Evolutionary conservation across 2,113 vertebrate species (phyloP).

Genomic region (Myiagra hebetior): DNA sequence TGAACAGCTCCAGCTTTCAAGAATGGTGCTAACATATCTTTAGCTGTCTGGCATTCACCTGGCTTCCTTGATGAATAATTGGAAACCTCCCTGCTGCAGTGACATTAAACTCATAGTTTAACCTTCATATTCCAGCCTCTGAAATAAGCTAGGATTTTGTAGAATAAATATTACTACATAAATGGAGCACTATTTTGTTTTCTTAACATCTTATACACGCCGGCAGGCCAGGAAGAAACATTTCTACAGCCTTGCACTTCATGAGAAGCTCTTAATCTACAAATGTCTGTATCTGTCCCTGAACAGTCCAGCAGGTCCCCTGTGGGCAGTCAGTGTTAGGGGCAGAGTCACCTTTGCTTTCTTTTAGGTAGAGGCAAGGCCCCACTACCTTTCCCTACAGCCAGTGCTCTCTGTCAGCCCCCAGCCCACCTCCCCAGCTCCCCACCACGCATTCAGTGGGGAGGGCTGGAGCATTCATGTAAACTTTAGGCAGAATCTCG

Average conservation of each 20-base stretch:
- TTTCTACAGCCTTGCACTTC: background rate
- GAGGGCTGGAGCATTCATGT: background rate
- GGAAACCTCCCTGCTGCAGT: background rate
- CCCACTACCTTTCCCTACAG: background rate
- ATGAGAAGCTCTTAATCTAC: background rate
- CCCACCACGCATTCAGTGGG: fast-evolving
- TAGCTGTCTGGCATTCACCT: background rate
- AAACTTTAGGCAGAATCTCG: background rate
- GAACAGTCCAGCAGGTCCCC: background rate
- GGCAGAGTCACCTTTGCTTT: background rate
- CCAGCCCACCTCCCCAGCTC: background rate
- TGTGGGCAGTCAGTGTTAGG: background rate
- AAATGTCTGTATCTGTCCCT: background rate
- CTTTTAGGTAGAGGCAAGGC: background rate
- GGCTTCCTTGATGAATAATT: background rate
- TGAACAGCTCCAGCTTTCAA: background rate
- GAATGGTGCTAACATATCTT: background rate
- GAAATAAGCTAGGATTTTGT: background rate
- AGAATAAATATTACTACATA: background rate
- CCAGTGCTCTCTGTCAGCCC: background rate
- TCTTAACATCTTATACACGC: background rate
- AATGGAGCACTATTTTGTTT: background rate
- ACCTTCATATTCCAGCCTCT: background rate
- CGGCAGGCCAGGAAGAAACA: background rate
- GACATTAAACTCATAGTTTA: background rate